A percentile compares a stretch with the other conserved stretches of the same genome.
phyloP scores from a whole-genome alignment of 1,140 invertebrate genomes.

The Lutraria rhynchaena region DNA sequence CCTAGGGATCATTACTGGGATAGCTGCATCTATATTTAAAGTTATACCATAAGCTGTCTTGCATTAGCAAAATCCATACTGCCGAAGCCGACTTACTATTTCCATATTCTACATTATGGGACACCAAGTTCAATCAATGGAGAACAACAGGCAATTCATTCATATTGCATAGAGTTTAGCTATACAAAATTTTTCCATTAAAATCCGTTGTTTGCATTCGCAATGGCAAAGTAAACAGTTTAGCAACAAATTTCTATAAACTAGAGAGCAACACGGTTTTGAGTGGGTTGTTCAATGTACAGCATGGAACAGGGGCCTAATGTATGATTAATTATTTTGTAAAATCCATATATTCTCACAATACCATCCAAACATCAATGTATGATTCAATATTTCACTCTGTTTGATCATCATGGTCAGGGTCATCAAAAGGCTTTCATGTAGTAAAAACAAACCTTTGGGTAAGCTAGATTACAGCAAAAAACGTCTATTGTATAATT shows the following conservation, averaged over 20 bases:
- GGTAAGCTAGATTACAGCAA: too few species aligned
- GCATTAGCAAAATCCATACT: conserved; percentile 46
- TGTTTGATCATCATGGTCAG: too few species aligned
- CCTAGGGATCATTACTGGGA: neutral
- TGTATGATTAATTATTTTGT: conserved; percentile 16
- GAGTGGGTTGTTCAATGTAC: neutral
- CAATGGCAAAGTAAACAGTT: conserved; percentile 38
- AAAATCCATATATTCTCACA: conserved; percentile 14
- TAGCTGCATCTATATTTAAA: conserved; percentile 40
- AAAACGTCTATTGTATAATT: too few species aligned
- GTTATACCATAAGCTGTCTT: conserved; percentile 28
- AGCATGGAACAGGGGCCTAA: neutral
- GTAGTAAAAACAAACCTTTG: too few species aligned
- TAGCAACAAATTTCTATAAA: conserved; percentile 24
- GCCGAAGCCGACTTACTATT: conserved; percentile 20
- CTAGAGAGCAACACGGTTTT: conserved; percentile 9
- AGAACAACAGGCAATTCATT: conserved; percentile 26
- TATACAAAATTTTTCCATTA: conserved; percentile 46
- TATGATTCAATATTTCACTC: too few species aligned
- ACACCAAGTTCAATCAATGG: conserved; percentile 17
- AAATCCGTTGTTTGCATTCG: conserved; percentile 42
- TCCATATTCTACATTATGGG: conserved; percentile 38
- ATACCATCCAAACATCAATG: too few species aligned
- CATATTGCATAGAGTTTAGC: conserved; percentile 14
- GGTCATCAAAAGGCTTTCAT: too few species aligned